These are phyloP conservation scores for Monochamus saltuarius DNA, from an alignment of 1,140 invertebrate species.

Conservation along the genomic window DNA sequence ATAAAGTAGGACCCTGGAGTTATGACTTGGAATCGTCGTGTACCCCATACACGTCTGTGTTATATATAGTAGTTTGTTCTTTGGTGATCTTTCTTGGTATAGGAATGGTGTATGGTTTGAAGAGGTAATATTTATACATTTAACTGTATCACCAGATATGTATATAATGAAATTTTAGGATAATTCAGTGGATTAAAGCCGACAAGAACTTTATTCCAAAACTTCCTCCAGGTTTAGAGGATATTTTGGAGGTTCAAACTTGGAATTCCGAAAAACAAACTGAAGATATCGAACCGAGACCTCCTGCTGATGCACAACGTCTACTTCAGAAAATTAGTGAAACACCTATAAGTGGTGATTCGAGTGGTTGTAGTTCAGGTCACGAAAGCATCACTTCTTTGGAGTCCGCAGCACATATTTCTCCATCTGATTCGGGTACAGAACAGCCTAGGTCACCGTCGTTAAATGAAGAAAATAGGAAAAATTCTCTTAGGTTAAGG, in stretches of 20 bases:
- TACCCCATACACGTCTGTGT: not conserved
- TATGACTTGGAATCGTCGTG: conserved; percentile 26
- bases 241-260: no score
- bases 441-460: conserved; percentile 35
- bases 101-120: no score
- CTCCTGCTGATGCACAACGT: conserved; percentile 36
- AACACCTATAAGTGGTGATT: conserved; percentile 56
- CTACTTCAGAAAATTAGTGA: conserved; percentile 52
- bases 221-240: no score
- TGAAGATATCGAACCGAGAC: conserved; percentile 21
- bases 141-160: no score
- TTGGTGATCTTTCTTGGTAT: not conserved
- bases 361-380: conserved; percentile 60
- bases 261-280: conserved; percentile 29
- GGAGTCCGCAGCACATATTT: conserved; percentile 57
- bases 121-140: no score
- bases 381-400: conserved; percentile 60
- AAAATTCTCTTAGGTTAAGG: conserved; percentile 23
- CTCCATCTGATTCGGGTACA: conserved; percentile 48
- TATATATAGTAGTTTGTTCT: not conserved
- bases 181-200: no score
- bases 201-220: no score
- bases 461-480: conserved; percentile 14
- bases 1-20: conserved; percentile 54
- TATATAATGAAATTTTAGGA: no score